Evolutionary conservation across 2,113 vertebrate genomes (phyloP).

Genomic region (Prochilodus magdalenae): DNA sequence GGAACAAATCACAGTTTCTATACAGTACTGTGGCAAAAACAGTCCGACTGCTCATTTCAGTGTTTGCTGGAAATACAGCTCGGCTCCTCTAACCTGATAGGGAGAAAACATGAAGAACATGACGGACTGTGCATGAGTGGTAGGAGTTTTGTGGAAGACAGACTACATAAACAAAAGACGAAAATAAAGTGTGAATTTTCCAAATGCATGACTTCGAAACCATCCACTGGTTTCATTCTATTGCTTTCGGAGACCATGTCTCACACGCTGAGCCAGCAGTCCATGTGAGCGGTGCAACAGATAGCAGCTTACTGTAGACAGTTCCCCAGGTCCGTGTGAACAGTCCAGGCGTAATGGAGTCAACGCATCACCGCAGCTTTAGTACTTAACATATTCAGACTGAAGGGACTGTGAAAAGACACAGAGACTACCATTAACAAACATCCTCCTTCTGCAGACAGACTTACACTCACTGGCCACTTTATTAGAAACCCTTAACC

Average conservation of each 20-base stretch:
- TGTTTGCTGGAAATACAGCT: background rate
- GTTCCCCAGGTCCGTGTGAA: background rate
- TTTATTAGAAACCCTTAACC: too few species aligned
- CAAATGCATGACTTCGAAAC: too few species aligned
- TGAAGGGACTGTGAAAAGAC: constrained; percentile 85
- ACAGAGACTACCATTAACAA: constrained; percentile 59
- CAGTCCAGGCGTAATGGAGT: constrained; percentile 32
- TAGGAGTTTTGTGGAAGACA: background rate
- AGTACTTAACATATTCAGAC: constrained; percentile 85
- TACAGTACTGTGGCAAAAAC: background rate
- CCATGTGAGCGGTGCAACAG: too few species aligned
- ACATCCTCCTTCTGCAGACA: background rate
- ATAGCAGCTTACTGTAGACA: background rate
- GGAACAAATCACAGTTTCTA: background rate
- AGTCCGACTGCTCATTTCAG: background rate
- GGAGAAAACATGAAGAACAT: background rate
- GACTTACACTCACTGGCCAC: too few species aligned
- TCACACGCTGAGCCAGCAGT: background rate
- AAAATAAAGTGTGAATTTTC: too few species aligned
- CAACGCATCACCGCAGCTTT: constrained; percentile 74
- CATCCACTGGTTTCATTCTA: background rate
- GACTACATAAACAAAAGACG: background rate
- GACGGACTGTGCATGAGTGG: too few species aligned
- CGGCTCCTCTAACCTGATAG: background rate
- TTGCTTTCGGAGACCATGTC: background rate